Percentiles rank a stretch among this genome's conserved stretches.
phyloP scores from a whole-genome alignment of 53 echinoderm and acorn worm species.

The Patiria pectinifera region DNA sequence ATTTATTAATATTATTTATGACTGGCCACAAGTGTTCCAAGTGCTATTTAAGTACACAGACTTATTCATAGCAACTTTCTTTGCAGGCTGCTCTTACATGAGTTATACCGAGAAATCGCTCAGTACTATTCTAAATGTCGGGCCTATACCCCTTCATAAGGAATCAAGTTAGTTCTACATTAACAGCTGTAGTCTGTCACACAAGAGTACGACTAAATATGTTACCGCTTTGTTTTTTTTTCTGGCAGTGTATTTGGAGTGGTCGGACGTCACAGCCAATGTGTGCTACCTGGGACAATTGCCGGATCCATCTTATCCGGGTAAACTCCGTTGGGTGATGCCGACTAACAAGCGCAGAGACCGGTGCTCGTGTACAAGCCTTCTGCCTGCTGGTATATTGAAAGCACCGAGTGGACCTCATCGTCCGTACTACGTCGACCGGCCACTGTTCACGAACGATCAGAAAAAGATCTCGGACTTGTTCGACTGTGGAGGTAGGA shows the following conservation, averaged over 20 bases:
- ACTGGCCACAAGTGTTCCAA: too few species aligned
- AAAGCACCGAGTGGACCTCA: background rate
- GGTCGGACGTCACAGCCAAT: background rate
- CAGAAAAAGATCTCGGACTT: background rate
- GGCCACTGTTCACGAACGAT: background rate
- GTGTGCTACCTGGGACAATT: background rate
- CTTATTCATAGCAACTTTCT: too few species aligned
- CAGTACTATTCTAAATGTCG: too few species aligned
- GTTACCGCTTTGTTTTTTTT: background rate
- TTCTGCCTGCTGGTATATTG: background rate
- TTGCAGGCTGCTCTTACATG: too few species aligned
- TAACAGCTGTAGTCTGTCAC: too few species aligned
- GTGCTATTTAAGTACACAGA: too few species aligned
- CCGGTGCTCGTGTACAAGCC: background rate
- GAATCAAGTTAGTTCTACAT: too few species aligned
- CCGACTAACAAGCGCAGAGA: background rate
- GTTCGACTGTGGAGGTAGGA: conserved; percentile 6
- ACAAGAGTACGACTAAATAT: background rate
- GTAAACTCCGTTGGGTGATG: background rate
- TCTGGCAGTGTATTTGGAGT: background rate
- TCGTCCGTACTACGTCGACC: background rate
- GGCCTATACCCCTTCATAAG: too few species aligned
- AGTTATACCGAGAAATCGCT: too few species aligned
- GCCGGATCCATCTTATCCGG: background rate
- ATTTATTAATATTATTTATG: too few species aligned